Conservation (phyloP, 2,797 vertebrate genomes). For the Aselliscus stoliczkanus region DNA sequence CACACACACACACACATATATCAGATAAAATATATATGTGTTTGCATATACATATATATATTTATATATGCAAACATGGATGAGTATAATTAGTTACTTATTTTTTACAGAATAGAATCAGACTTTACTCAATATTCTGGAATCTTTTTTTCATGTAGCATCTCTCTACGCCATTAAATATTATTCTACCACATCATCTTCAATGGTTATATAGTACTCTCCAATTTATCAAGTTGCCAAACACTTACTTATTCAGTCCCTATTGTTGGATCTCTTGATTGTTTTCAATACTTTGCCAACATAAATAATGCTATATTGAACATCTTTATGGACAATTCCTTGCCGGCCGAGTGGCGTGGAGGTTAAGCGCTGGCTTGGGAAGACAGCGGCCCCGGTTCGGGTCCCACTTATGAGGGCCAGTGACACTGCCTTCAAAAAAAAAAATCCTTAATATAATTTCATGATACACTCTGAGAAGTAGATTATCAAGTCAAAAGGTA, state of each 20-base stretch:
- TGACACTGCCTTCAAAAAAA: too few relatives aligned
- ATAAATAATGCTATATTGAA: not conserved
- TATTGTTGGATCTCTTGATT: not conserved
- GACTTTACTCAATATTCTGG: not conserved
- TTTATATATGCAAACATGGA: not conserved
- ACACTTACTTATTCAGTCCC: not conserved
- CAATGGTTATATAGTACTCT: not conserved
- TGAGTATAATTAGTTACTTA: not conserved
- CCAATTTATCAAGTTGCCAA: not conserved
- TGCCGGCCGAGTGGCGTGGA: too few relatives aligned
- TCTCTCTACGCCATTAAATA: not conserved
- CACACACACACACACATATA: too few relatives aligned
- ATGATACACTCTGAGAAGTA: not conserved
- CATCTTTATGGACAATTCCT: not conserved
- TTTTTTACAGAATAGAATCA: not conserved
- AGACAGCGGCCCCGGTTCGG: too few relatives aligned
- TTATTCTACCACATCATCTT: not conserved
- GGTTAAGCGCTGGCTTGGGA: too few relatives aligned
- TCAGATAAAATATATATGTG: too few relatives aligned
- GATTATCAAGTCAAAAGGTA: not conserved
- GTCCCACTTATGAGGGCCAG: too few relatives aligned
- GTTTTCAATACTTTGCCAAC: not conserved
- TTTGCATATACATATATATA: not conserved
- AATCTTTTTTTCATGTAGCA: not conserved
- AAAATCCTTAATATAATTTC: not conserved